Base-by-base conservation (phyloP, 2,113 vertebrate species). In the Rhinoderma darwinii region DNA sequence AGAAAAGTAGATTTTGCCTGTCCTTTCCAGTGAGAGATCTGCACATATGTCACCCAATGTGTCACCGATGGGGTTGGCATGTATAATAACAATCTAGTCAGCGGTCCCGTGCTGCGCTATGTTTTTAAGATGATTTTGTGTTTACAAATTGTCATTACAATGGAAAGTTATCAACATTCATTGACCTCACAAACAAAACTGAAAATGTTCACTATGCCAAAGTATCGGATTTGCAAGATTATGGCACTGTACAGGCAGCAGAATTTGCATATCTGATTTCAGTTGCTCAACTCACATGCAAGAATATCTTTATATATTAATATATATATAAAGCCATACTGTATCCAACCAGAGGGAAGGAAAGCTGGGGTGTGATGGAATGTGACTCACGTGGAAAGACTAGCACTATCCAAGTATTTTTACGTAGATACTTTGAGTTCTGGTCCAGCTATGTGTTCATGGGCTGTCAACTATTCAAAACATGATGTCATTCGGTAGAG, bases 391-490 rank as follows among this genome's bases (percentile, higher is more conserved):
- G 39, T 70, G 30, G 35, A 41, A 41, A 37, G 68, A 0, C 68
- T 4, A 18, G 30, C 5, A 5, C 2, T 0, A 44, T 75, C 43
- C 75, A 77, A 77, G 47, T 47, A 11, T 39, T 72, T 70, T 41
- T 41, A 72, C 68, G 35, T 41, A 72, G 35, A 72, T 72, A 41
- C 20, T 35, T 35, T 11, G 18, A 41, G 35, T 41, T 41, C 68
- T 72, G 35, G 39, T 41, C 68, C 68, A 72, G 68, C 68, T 9
- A 39, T 41, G 68, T 72, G 9, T 72, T 72, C 37, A 72, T 41
- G 68, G 68, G 20, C 68, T 41, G 68, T 41, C 20, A 11, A 72
- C 37, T 72, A 72, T 72, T 72, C 68, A 41, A 41, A 72, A 72
- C 68, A 72, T 72, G 68, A 72, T 41, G 35, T 41, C 68, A 72